Evolutionary conservation across 2,888 invertebrate species (phyloP).

Genomic region (Dasypolia templi): DNA sequence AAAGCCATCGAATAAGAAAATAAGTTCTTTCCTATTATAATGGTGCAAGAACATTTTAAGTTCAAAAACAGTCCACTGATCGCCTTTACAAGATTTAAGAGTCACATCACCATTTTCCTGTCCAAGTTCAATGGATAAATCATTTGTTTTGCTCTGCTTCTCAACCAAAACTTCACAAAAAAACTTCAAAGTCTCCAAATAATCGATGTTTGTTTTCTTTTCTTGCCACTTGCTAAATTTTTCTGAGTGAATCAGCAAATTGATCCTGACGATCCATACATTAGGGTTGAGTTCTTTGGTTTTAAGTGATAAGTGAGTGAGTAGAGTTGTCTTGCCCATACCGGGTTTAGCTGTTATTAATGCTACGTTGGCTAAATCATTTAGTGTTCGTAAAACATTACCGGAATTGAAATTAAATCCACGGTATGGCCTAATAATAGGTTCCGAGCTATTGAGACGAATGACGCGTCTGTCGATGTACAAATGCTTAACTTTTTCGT

Average conservation of each 20-base stretch:
- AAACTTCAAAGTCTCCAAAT: constrained; percentile 33
- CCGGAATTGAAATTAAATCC: too few species aligned
- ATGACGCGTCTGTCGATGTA: constrained; percentile 30
- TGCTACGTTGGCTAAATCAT: constrained; percentile 26
- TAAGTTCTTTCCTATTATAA: constrained; percentile 42
- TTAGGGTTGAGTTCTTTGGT: constrained; percentile 45
- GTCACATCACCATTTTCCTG: neutral
- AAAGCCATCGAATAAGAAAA: constrained; percentile 63
- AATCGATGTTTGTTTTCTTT: constrained; percentile 9
- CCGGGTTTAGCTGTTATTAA: constrained; percentile 56
- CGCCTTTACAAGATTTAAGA: constrained; percentile 19
- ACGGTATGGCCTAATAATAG: too few species aligned
- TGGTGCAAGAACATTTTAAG: constrained; percentile 51
- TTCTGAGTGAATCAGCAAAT: constrained; percentile 38
- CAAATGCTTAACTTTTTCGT: constrained; percentile 36
- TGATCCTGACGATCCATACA: constrained; percentile 54
- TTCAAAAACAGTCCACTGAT: constrained; percentile 20
- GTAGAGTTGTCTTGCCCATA: constrained; percentile 64
- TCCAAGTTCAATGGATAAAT: constrained; percentile 12
- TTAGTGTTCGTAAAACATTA: constrained; percentile 24
- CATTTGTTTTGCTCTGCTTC: neutral
- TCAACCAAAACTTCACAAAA: constrained; percentile 22
- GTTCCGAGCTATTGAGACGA: too few species aligned
- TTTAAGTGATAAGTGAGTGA: constrained; percentile 56
- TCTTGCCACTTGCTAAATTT: constrained; percentile 45